Evolutionary conservation across 2,797 vertebrate species (phyloP).

Genomic region (Danio kyathit): DNA sequence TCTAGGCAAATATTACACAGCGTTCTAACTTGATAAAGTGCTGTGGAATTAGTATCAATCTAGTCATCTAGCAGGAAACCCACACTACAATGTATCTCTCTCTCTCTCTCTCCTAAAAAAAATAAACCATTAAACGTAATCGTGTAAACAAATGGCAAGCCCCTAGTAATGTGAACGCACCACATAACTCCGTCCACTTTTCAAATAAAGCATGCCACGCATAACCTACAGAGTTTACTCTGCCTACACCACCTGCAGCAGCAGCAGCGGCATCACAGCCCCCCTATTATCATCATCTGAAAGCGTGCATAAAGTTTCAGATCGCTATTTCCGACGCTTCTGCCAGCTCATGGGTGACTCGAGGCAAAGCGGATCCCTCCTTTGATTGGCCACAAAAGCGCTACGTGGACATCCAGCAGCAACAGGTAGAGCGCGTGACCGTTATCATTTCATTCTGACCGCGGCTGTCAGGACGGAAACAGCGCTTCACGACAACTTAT

Average conservation of each 20-base stretch:
- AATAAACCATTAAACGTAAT: neutral
- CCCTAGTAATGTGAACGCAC: neutral
- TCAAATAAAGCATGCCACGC: neutral
- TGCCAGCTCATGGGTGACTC: slow-evolving; percentile 24
- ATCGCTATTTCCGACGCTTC: slow-evolving; percentile 38
- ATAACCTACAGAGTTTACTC: neutral
- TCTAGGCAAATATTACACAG: slow-evolving; percentile 48
- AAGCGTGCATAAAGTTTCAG: slow-evolving; percentile 6
- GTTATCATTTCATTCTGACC: slow-evolving; percentile 58
- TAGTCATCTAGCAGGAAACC: neutral
- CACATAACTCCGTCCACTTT: neutral
- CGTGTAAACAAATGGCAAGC: neutral
- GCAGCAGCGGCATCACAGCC: too few relatives aligned
- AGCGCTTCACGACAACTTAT: neutral
- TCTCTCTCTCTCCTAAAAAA: neutral
- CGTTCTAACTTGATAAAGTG: slow-evolving; percentile 37
- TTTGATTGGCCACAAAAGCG: slow-evolving; percentile 79
- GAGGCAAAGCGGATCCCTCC: slow-evolving; percentile 30
- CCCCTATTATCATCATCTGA: slow-evolving; percentile 18
- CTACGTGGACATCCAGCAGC: slow-evolving; percentile 81
- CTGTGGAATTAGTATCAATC: slow-evolving; percentile 15
- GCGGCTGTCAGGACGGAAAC: slow-evolving; percentile 21
- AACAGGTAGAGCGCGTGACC: slow-evolving; percentile 75
- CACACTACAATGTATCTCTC: neutral
- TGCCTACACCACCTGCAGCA: neutral